Conservation (phyloP, 2,113 vertebrate genomes). For the Gallinago paraguaiae region DNA sequence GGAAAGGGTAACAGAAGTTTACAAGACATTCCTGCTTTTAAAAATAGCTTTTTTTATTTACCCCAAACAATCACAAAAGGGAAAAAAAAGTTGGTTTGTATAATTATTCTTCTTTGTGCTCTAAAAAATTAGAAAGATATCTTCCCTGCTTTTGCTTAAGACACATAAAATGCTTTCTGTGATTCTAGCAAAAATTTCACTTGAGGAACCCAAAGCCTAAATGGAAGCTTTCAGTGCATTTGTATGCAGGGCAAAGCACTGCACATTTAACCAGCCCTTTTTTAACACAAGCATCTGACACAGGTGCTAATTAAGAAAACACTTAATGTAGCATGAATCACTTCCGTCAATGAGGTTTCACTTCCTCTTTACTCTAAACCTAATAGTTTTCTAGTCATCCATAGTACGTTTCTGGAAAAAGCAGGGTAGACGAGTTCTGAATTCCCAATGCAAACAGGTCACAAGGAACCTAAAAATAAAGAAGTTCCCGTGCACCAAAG, state of each 20-base stretch:
- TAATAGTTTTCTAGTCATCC: not conserved
- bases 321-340: constrained; percentile 13
- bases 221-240: not conserved
- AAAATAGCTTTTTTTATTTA: not conserved
- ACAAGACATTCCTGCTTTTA: not conserved
- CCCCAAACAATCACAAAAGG: not conserved
- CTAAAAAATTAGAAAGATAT: not conserved
- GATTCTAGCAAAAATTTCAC: not conserved
- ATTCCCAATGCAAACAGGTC: constrained; percentile 41
- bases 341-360: not conserved
- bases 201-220: not conserved
- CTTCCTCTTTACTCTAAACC: constrained; percentile 23
- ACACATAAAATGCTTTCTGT: not conserved
- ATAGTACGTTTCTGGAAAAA: not conserved
- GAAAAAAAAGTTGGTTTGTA: not conserved
- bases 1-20: too few relatives aligned
- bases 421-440: constrained; percentile 37
- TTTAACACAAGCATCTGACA: not conserved
- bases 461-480: constrained; percentile 55
- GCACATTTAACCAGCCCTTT: not conserved
- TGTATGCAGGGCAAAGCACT: not conserved
- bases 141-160: not conserved
- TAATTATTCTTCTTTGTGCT: not conserved
- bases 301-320: constrained; percentile 28
- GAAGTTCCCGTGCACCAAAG: not conserved